phyloP scores from a whole-genome alignment of 2,797 vertebrate species.

The Gadopsis bispinosus region DNA sequence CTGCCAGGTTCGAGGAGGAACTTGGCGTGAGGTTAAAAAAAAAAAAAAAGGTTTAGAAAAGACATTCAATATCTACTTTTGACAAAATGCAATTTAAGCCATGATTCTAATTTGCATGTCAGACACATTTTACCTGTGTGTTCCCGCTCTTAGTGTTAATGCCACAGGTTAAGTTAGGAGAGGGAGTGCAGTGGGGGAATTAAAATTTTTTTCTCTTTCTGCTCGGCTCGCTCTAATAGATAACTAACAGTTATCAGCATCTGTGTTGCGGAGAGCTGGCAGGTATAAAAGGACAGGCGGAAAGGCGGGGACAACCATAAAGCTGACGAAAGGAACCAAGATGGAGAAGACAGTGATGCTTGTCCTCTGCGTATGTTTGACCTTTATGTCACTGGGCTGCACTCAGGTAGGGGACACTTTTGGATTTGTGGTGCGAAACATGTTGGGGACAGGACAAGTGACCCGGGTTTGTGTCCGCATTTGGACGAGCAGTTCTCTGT shows the following conservation, averaged over 20 bases:
- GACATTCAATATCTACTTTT: neutral
- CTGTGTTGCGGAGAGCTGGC: conserved; percentile 15
- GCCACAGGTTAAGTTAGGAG: neutral
- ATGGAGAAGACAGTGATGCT: conserved; percentile 58
- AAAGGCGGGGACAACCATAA: conserved; percentile 24
- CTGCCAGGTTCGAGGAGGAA: neutral
- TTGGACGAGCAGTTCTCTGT: neutral
- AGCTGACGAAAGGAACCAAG: conserved; percentile 5
- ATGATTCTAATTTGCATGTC: conserved; percentile 6
- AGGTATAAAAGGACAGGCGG: conserved; percentile 61
- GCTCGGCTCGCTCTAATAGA: neutral
- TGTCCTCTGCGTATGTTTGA: conserved; percentile 39
- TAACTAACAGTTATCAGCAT: conserved; percentile 39
- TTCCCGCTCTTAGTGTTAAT: neutral
- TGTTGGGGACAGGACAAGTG: neutral
- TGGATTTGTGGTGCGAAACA: neutral
- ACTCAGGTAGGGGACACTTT: conserved; percentile 55
- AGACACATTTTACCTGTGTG: neutral
- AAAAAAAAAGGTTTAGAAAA: neutral
- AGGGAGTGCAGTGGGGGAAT: neutral
- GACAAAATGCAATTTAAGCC: neutral
- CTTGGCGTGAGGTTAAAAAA: neutral
- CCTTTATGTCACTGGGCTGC: conserved; percentile 22
- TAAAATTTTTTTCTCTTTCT: neutral
- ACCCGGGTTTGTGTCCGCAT: neutral